A percentile compares a stretch with the other conserved stretches of the same genome.
Evolutionary conservation across 2,888 invertebrate species (phyloP).

Genomic region (Choristoneura rosaceana): DNA sequence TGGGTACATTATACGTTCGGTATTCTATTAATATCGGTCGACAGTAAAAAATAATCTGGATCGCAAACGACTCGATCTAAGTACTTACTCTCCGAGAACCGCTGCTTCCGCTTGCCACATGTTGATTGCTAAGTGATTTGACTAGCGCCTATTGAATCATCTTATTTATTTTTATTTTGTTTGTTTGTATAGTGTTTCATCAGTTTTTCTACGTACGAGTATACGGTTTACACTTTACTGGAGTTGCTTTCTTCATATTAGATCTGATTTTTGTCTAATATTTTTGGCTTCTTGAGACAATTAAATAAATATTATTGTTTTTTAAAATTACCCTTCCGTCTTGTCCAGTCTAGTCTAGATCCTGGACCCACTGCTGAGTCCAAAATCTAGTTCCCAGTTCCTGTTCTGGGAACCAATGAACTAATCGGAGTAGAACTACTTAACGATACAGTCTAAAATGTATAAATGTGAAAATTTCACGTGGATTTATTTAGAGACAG

Average conservation of each 20-base stretch:
- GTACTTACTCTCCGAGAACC: slow-evolving; percentile 45
- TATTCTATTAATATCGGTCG: slow-evolving; percentile 63
- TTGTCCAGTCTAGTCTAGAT: no score
- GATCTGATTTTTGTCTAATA: not conserved
- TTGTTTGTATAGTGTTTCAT: slow-evolving; percentile 12
- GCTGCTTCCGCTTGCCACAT: slow-evolving; percentile 50
- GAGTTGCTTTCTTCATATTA: not conserved
- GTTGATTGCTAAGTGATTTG: slow-evolving; percentile 54
- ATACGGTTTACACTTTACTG: not conserved
- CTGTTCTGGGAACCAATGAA: not conserved
- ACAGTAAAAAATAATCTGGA: slow-evolving; percentile 57
- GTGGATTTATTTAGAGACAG: not conserved
- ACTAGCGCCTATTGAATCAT: slow-evolving; percentile 46
- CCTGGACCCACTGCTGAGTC: not conserved
- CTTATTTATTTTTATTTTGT: slow-evolving; percentile 17
- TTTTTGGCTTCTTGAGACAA: no score
- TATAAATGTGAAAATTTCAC: not conserved
- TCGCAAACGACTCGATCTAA: slow-evolving; percentile 49
- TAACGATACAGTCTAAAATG: not conserved
- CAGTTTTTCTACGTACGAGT: slow-evolving; percentile 6
- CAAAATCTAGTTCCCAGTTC: not conserved
- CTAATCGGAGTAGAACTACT: not conserved
- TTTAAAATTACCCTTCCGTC: no score
- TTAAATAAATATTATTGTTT: no score
- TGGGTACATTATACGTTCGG: slow-evolving; percentile 52